These are phyloP conservation scores for Saccostrea glomerata DNA, from an alignment of 1,140 invertebrate genomes.

Conservation along the genomic window DNA sequence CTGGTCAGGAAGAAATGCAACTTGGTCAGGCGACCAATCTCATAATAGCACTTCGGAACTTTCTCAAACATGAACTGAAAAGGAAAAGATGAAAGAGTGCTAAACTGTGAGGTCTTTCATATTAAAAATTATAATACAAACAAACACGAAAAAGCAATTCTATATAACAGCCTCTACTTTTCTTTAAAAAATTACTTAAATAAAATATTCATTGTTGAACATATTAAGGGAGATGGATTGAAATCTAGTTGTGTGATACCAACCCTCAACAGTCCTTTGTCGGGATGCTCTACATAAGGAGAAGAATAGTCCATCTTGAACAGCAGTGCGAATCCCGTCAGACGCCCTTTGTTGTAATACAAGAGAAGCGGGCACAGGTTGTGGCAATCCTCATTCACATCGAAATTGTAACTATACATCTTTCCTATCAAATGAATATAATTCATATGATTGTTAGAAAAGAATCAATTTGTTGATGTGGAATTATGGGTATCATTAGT, in stretches of 20 bases:
- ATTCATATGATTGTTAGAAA: background rate
- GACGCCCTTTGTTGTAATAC: background rate
- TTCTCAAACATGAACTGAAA: slow-evolving; percentile 32
- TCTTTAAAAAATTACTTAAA: no score
- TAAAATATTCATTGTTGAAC: no score
- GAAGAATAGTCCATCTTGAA: background rate
- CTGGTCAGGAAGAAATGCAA: background rate
- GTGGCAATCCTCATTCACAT: background rate
- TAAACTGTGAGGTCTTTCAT: no score
- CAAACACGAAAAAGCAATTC: no score
- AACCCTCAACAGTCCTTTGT: slow-evolving; percentile 14
- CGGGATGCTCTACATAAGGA: background rate
- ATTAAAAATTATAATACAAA: no score
- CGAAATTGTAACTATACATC: slow-evolving; percentile 5
- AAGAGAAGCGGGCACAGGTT: background rate
- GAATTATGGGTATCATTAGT: no score
- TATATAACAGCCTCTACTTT: no score
- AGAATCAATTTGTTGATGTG: no score
- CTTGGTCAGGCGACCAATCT: background rate
- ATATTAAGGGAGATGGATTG: no score
- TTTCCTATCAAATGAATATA: background rate
- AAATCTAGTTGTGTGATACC: background rate
- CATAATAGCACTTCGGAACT: background rate
- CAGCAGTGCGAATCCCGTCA: background rate
- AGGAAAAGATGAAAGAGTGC: background rate